Evolutionary conservation across 2,797 vertebrate species (phyloP).

Genomic region (Falco novaeseelandiae): DNA sequence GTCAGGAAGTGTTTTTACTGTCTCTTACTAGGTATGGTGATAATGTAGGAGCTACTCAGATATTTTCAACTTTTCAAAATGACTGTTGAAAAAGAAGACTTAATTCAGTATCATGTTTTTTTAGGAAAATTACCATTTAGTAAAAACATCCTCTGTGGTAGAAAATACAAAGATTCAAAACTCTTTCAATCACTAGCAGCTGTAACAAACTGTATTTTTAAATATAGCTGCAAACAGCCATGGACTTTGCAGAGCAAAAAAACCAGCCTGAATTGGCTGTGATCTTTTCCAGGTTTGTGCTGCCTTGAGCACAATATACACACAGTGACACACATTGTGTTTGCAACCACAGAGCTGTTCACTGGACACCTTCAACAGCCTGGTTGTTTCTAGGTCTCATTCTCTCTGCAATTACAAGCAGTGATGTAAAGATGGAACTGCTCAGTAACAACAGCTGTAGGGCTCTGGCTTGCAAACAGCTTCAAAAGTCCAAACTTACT

Average conservation of each 20-base stretch:
- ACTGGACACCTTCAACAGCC: rapidly evolving
- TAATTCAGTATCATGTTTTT: not conserved
- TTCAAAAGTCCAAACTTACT: not conserved
- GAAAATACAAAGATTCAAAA: not conserved
- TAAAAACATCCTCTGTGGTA: not conserved
- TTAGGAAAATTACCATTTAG: not conserved
- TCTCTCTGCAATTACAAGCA: not conserved
- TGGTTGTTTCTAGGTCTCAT: not conserved
- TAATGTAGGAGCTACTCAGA: not conserved
- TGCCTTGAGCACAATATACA: not conserved
- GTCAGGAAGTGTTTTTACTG: not conserved
- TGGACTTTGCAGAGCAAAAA: not conserved
- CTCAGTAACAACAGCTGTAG: not conserved
- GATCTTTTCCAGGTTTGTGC: not conserved
- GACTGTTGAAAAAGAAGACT: not conserved
- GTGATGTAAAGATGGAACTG: not conserved
- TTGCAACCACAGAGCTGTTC: not conserved
- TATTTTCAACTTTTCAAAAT: not conserved
- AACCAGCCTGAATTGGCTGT: not conserved
- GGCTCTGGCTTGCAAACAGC: not conserved
- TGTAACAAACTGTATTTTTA: not conserved
- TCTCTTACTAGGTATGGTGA: not conserved
- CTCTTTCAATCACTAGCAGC: not conserved
- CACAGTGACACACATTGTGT: rapidly evolving
- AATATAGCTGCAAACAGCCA: not conserved